Conservation (phyloP, 2,797 vertebrate genomes). For the Aldrovandia affinis region DNA sequence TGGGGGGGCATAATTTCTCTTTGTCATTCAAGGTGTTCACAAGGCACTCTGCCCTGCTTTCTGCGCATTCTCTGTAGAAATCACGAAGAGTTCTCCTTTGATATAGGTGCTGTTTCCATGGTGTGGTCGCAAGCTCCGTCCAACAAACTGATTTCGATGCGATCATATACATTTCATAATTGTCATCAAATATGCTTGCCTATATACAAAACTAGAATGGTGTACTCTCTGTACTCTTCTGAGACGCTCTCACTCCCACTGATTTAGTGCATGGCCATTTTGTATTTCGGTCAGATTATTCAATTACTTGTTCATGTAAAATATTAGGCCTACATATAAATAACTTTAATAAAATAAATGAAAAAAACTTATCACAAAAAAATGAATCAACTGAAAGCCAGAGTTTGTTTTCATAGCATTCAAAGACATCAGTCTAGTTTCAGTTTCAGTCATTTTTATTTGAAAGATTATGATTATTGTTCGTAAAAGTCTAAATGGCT, state of each 20-base stretch:
- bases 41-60: background rate
- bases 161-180: background rate
- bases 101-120: background rate
- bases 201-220: background rate
- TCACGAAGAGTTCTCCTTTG: background rate
- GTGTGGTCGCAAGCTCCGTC: background rate
- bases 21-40: background rate
- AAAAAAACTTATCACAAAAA: no score
- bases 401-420: background rate
- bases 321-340: no score
- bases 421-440: background rate
- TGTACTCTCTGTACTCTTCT: background rate
- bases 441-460: background rate
- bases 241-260: background rate
- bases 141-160: background rate
- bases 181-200: background rate
- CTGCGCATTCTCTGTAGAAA: background rate
- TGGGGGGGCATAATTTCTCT: background rate
- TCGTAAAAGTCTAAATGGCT: background rate
- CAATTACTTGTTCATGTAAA: no score
- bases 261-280: background rate
- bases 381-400: no score
- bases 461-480: background rate
- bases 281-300: no score
- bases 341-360: no score